These are phyloP conservation scores for Scaptomyza pallida DNA, from an alignment of 1,140 invertebrate genomes.

Conservation along the genomic window DNA sequence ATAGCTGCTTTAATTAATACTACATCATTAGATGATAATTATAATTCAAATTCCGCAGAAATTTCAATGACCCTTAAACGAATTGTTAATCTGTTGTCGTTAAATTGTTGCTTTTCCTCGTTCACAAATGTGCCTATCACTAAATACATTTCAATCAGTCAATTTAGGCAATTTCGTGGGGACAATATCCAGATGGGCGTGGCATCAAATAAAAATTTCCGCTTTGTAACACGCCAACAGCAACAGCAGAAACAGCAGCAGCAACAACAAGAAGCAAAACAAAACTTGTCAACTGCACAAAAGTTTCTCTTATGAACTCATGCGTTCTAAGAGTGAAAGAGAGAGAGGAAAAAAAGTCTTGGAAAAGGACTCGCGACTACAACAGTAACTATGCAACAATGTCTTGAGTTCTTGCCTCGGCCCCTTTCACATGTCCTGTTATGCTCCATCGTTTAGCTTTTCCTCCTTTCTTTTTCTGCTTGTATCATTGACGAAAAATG, in stretches of 20 bases:
- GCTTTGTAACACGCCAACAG: conserved; percentile 1
- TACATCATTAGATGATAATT: not conserved
- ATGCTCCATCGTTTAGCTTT: conserved; percentile 4
- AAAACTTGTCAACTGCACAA: conserved; percentile 71
- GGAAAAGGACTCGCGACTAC: not conserved
- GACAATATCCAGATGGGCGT: conserved; percentile 30
- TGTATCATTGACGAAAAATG: conserved; percentile 69
- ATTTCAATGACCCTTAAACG: too few species aligned
- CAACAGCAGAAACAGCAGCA: too few species aligned
- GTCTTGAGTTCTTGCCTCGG: conserved; percentile 40
- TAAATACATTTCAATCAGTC: conserved; percentile 45
- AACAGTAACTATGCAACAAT: conserved; percentile 61
- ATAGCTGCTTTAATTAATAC: too few species aligned
- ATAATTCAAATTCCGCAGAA: not conserved
- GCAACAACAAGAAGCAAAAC: conserved; percentile 24
- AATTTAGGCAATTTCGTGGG: conserved; percentile 28
- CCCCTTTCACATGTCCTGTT: conserved; percentile 30
- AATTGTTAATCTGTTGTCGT: not conserved
- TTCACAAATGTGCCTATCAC: conserved; percentile 12
- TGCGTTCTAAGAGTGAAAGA: too few species aligned
- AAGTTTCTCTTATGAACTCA: conserved; percentile 40
- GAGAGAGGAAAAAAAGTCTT: too few species aligned
- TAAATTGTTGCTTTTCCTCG: not conserved
- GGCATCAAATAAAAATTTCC: conserved; percentile 23
- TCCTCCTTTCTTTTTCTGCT: conserved; percentile 34